Conservation (phyloP, 2,113 vertebrate genomes). For the Camelus bactrianus region DNA sequence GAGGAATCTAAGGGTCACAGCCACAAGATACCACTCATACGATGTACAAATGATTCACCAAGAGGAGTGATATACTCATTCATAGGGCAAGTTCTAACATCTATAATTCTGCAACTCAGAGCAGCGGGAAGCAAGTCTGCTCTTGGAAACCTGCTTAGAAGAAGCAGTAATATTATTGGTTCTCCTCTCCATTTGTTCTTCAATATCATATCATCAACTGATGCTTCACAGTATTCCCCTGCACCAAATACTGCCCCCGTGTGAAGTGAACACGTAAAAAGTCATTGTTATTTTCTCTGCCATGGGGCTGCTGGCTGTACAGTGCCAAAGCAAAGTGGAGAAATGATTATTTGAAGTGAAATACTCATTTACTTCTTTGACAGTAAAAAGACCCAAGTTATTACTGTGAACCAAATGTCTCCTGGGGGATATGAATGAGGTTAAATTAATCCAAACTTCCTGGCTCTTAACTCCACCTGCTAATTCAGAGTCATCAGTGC, state of each 20-base stretch:
- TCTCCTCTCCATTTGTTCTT: not conserved
- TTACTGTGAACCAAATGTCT: slow-evolving; percentile 28
- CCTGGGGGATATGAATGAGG: slow-evolving; percentile 23
- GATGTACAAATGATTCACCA: slow-evolving; percentile 31
- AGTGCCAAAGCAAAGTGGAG: slow-evolving; percentile 32
- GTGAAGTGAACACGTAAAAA: not conserved
- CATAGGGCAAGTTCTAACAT: not conserved
- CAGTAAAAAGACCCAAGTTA: slow-evolving; percentile 39
- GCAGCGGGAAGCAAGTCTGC: slow-evolving; percentile 24
- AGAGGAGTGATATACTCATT: not conserved
- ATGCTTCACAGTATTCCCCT: not conserved
- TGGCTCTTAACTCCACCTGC: not conserved
- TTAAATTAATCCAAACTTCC: not conserved
- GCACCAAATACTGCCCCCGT: not conserved
- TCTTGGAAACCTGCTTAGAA: slow-evolving; percentile 39
- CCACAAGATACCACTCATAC: slow-evolving; percentile 45
- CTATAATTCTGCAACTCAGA: slow-evolving; percentile 44
- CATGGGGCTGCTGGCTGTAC: not conserved
- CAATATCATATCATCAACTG: not conserved
- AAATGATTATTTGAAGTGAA: slow-evolving; percentile 50
- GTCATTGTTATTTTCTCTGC: not conserved
- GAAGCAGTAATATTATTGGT: not conserved
- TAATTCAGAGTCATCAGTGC: slow-evolving; percentile 21
- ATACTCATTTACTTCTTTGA: slow-evolving; percentile 47
- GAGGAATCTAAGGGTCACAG: slow-evolving; percentile 61